phyloP scores from a whole-genome alignment of 35 echinoderm and acorn worm species.

The Lytechinus variegatus region DNA sequence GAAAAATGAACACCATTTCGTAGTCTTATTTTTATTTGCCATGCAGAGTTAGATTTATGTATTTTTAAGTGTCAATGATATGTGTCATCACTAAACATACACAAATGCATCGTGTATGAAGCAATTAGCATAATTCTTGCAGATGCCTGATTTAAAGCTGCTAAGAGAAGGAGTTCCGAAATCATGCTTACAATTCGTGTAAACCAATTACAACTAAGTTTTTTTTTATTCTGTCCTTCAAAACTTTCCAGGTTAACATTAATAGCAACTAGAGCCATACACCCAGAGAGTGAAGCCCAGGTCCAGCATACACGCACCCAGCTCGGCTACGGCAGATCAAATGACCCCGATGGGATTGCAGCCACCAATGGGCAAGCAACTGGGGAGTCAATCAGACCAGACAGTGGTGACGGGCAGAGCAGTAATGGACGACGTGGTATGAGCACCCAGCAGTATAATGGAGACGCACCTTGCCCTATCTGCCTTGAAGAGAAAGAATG shows the following conservation, averaged over 20 bases:
- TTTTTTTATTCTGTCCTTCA: not conserved
- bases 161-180: too few relatives aligned
- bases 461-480: conserved; percentile 77
- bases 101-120: not conserved
- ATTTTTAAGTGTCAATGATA: too few relatives aligned
- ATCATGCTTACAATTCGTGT: too few relatives aligned
- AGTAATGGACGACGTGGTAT: not conserved
- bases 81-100: not conserved
- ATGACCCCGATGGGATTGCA: not conserved
- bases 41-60: too few relatives aligned
- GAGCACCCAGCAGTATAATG: conserved; percentile 51
- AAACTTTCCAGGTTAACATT: conserved; percentile 39
- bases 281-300: conserved; percentile 75
- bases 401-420: not conserved
- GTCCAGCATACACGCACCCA: conserved; percentile 67
- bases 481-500: conserved; percentile 75
- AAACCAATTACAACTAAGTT: not conserved
- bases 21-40: too few relatives aligned
- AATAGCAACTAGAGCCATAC: conserved; percentile 52
- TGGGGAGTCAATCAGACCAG: not conserved
- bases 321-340: conserved; percentile 12
- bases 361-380: conserved; percentile 1
- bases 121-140: not conserved
- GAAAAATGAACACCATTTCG: too few relatives aligned
- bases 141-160: not conserved